These are phyloP conservation scores for Conus canariensis DNA, from an alignment of 2,888 invertebrate genomes.

Conservation along the genomic window DNA sequence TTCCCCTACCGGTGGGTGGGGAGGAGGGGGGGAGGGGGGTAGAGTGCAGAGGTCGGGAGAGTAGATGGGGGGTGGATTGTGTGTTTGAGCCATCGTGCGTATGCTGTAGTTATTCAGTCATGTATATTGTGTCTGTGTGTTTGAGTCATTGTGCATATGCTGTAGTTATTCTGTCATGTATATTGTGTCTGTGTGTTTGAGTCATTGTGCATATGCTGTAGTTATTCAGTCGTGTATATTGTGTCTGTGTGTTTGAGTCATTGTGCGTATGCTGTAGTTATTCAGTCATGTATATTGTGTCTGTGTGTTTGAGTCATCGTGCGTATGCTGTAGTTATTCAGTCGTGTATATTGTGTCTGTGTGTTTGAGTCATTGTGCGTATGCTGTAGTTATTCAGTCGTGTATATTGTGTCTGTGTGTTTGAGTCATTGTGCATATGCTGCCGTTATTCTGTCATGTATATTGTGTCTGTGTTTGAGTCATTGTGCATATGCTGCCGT, in stretches of 20 bases:
- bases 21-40: not conserved
- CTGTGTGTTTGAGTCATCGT: not conserved
- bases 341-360: not conserved
- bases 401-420: not conserved
- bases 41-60: not conserved
- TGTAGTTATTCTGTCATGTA: no score
- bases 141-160: not conserved
- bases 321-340: not conserved
- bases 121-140: not conserved
- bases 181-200: not conserved
- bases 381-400: no score
- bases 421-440: not conserved
- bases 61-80: not conserved
- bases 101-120: not conserved
- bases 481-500: not conserved
- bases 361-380: not conserved
- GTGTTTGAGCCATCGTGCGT: not conserved
- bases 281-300: no score
- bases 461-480: no score
- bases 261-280: no score
- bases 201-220: not conserved
- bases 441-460: no score
- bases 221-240: not conserved
- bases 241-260: not conserved
- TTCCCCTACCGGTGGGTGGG: constrained; percentile 47